A percentile compares a stretch with the other conserved stretches of the same genome.
Evolutionary conservation across 64 coral and sea anemone species (phyloP).

Genomic region (Montipora capricornis): DNA sequence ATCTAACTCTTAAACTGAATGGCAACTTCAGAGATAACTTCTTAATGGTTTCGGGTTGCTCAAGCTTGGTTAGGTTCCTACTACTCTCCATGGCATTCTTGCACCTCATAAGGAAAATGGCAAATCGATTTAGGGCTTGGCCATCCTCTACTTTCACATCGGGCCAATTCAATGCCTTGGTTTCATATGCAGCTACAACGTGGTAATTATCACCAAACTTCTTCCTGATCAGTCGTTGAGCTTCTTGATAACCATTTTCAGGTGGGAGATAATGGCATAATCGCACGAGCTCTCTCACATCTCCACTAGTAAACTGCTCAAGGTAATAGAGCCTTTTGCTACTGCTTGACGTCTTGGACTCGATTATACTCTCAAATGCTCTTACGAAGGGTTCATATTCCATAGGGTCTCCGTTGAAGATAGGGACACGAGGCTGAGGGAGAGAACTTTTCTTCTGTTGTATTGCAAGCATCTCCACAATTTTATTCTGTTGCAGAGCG

Average conservation of each 20-base stretch:
- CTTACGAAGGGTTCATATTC: background rate
- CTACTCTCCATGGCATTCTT: too few species aligned
- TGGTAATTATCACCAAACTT: conserved; percentile 16
- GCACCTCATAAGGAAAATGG: too few species aligned
- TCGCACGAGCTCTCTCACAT: background rate
- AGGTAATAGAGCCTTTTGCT: background rate
- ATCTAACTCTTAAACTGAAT: too few species aligned
- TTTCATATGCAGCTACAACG: too few species aligned
- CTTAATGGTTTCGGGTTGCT: too few species aligned
- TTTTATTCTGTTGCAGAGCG: background rate
- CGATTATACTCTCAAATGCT: conserved; percentile 6
- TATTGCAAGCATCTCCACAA: conserved; percentile 14
- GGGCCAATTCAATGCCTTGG: too few species aligned
- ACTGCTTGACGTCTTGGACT: background rate
- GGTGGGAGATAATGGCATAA: background rate
- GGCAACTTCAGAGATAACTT: too few species aligned
- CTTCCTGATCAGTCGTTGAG: background rate
- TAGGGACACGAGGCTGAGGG: too few species aligned
- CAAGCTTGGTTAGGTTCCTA: background rate
- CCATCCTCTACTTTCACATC: too few species aligned
- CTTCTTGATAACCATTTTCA: background rate
- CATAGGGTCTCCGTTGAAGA: too few species aligned
- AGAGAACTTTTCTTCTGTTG: background rate
- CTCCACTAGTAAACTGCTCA: conserved; percentile 40
- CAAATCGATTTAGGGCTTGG: too few species aligned